Evolutionary conservation across 2,888 invertebrate genomes (phyloP), one percentile per base, ranked within the genome.

Genomic region (Apoda limacodes): DNA sequence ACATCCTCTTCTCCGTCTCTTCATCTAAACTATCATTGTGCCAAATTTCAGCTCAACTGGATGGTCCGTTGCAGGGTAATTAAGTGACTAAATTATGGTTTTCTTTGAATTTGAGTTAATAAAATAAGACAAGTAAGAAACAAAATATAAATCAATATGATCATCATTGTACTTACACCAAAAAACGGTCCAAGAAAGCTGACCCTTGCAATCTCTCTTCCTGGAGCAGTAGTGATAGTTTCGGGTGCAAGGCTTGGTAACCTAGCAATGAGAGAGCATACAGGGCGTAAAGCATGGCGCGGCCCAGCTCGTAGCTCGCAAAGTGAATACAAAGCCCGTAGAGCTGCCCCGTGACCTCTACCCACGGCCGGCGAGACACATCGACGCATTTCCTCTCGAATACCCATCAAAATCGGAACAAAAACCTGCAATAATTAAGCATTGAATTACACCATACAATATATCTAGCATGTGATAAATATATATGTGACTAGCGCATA

Each of bases 181-280:
- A 98, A 83, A 70, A 98, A 97, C 0, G 97, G 94, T 9, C 96
- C 97, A 5, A 99, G 83, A 58, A 88, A 94, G 33, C 94, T 92
- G 25, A 90, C 87, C 29, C 89, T 84, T 0, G 92, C 88, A 34
- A 97, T 83, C 70, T 98, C 98, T 22, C 95, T 83, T 0, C 98
- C 98, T 0, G 84, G 83, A 4, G 90, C 90, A 2, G 87, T 86
- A 2, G 92, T 90, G 45, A 89, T 83, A 2, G 88, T 68, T 6
- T 85, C 85, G 1, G 92, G 93, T 57, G 93, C 91, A 3, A 84
- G 69, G 62, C 88, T 58, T 25, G 75, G 65, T 50, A 76, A 56
- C 2, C 65, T 52, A 9, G 75, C 76, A 9, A 80, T 45, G 29
- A 78, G 62, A 34, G 67, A 60, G 47, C 72, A 71, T 25, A 96